These are phyloP conservation scores for Suillia variegata DNA, from an alignment of 2,888 invertebrate genomes.

Conservation along the genomic window DNA sequence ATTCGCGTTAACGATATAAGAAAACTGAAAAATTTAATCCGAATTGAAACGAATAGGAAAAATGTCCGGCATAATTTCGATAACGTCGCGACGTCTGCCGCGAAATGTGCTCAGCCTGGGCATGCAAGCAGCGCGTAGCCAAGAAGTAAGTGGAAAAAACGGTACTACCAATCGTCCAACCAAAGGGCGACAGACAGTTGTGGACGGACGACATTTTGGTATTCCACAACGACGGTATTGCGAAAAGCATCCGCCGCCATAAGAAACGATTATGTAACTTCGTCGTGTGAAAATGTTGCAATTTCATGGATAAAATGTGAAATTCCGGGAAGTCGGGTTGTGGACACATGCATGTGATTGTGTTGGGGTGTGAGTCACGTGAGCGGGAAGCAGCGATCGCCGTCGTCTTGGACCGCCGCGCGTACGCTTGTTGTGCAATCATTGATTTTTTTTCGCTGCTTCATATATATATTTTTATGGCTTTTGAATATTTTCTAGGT, in stretches of 20 bases:
- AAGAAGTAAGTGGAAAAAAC: slow-evolving; percentile 50
- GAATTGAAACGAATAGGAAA: slow-evolving; percentile 5
- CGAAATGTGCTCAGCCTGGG: slow-evolving; percentile 55
- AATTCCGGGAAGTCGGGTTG: slow-evolving; percentile 2
- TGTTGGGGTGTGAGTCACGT: slow-evolving; percentile 33
- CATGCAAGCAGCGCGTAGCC: slow-evolving; percentile 43
- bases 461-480: not conserved
- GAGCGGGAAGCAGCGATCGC: slow-evolving; percentile 5
- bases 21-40: not conserved
- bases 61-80: slow-evolving; percentile 63
- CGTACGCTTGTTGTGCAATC: slow-evolving; percentile 51
- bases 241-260: slow-evolving; percentile 18
- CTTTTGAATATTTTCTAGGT: slow-evolving; percentile 33
- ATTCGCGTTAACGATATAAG: not conserved
- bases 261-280: slow-evolving; percentile 46
- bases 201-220: too few relatives aligned
- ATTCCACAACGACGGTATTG: not conserved
- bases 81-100: slow-evolving; percentile 62
- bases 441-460: slow-evolving; percentile 25
- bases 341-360: slow-evolving; percentile 22
- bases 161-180: not conserved
- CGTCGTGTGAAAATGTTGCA: not conserved
- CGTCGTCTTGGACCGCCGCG: too few relatives aligned
- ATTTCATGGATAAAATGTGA: not conserved
- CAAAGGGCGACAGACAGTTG: too few relatives aligned